phyloP scores from a whole-genome alignment of 2,113 vertebrate genomes.

The Penelope pileata region DNA sequence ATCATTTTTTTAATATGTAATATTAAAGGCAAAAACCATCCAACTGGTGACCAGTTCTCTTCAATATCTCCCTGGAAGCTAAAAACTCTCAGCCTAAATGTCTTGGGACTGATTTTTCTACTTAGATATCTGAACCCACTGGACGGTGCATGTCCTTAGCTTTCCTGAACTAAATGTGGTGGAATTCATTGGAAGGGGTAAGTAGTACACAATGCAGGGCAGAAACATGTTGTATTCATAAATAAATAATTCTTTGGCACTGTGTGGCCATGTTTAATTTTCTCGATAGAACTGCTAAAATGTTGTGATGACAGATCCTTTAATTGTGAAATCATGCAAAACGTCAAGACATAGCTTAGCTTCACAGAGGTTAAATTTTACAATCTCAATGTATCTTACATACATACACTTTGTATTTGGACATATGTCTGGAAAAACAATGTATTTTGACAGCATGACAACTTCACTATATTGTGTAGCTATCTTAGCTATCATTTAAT shows the following conservation, averaged over 20 bases:
- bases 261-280: background rate
- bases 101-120: background rate
- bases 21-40: background rate
- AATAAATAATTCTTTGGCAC: background rate
- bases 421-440: background rate
- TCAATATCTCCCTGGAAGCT: background rate
- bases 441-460: background rate
- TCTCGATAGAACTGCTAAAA: background rate
- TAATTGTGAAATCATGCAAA: background rate
- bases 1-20: background rate
- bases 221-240: background rate
- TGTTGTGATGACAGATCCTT: background rate
- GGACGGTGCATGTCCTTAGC: background rate
- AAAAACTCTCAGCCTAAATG: accelerated
- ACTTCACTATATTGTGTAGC: too few species aligned
- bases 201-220: background rate
- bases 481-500: slow-evolving; percentile 28
- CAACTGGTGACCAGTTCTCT: background rate
- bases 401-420: background rate
- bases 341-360: background rate
- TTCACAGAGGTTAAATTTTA: background rate
- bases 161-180: background rate
- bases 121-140: background rate
- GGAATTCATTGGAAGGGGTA: background rate
- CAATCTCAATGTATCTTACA: background rate